These are phyloP conservation scores for Metallyticus violacea DNA, from an alignment of 2,888 invertebrate species.

Conservation along the genomic window DNA sequence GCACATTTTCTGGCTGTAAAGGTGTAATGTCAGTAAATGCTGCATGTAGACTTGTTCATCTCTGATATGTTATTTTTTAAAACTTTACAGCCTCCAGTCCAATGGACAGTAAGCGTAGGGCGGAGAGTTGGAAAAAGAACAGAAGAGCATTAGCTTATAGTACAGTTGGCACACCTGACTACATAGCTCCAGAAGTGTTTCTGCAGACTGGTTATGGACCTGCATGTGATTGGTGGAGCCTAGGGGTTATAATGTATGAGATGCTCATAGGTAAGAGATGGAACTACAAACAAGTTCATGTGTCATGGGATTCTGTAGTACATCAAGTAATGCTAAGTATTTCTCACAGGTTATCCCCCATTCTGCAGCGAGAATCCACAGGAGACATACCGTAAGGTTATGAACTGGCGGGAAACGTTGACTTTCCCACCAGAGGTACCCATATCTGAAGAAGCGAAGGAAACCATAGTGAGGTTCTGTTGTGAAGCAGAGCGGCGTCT, in stretches of 20 bases:
- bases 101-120: constrained; percentile 96
- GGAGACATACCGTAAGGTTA: constrained; percentile 94
- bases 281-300: background rate
- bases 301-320: background rate
- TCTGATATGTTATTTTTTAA: too few species aligned
- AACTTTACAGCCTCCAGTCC: constrained; percentile 64
- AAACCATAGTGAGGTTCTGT: constrained; percentile 93
- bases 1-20: too few species aligned
- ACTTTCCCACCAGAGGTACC: constrained; percentile 99
- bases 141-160: constrained; percentile 91
- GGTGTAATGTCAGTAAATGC: background rate
- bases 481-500: constrained; percentile 92
- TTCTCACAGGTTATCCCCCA: constrained; percentile 82
- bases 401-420: constrained; percentile 99
- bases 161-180: constrained; percentile 97
- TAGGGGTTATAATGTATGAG: constrained; percentile 99
- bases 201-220: constrained; percentile 97
- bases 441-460: constrained; percentile 95
- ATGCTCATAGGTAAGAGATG: constrained; percentile 84
- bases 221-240: constrained; percentile 99
- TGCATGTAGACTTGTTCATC: too few species aligned
- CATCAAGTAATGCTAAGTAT: constrained; percentile 1
- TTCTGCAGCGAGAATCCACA: constrained; percentile 99
- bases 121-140: constrained; percentile 99
- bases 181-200: constrained; percentile 99